Percentiles rank a stretch among this genome's conserved stretches.
Evolutionary conservation across 2,797 vertebrate genomes (phyloP).

Genomic region (Poeciliopsis turneri): DNA sequence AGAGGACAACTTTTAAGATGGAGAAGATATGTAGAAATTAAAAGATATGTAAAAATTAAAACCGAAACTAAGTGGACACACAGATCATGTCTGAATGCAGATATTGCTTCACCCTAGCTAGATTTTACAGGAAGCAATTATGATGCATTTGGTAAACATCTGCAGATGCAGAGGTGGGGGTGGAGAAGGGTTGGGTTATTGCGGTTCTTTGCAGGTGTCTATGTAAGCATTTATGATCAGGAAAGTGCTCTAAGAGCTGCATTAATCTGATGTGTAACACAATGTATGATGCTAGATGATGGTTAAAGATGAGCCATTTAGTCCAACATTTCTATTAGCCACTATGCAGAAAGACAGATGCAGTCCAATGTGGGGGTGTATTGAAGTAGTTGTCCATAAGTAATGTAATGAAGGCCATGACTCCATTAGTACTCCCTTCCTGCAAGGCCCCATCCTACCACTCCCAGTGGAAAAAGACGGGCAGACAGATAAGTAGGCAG

Average conservation of each 20-base stretch:
- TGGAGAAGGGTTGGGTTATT: conserved; percentile 15
- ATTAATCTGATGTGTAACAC: conserved; percentile 36
- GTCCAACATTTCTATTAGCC: conserved; percentile 23
- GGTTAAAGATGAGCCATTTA: conserved; percentile 6
- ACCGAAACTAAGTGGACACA: background rate
- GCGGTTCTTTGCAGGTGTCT: conserved; percentile 29
- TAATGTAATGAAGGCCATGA: conserved; percentile 78
- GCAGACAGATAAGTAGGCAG: conserved; percentile 35
- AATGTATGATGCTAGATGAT: conserved; percentile 12
- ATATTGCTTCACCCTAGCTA: conserved; percentile 2
- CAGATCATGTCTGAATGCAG: background rate
- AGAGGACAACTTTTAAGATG: background rate
- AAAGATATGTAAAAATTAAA: background rate
- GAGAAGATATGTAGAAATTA: too few relatives aligned
- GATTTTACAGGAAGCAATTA: conserved; percentile 22
- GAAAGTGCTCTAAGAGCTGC: conserved; percentile 36
- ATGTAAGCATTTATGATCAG: conserved; percentile 34
- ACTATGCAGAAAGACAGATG: conserved; percentile 20
- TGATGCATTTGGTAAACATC: conserved; percentile 32
- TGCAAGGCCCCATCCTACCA: conserved; percentile 70
- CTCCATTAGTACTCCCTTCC: conserved; percentile 78
- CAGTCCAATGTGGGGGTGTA: conserved; percentile 22
- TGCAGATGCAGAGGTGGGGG: conserved; percentile 9
- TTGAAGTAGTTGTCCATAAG: conserved; percentile 44
- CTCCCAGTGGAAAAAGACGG: conserved; percentile 57